phyloP scores from a whole-genome alignment of 2,113 vertebrate genomes.

The Rhineura floridana region DNA sequence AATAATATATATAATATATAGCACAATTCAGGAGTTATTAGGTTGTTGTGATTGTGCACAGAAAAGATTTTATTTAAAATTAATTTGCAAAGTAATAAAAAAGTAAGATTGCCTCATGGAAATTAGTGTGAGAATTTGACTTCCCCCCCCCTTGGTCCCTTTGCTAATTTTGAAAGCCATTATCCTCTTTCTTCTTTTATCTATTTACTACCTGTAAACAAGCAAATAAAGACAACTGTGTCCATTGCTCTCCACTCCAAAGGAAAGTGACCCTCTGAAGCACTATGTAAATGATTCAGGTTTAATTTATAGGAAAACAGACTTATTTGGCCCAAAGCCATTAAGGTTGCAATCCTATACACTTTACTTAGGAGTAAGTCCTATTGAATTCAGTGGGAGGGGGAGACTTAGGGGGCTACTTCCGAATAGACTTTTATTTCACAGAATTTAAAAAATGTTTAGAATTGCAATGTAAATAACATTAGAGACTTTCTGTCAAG shows the following conservation, averaged over 20 bases:
- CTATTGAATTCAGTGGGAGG: not conserved
- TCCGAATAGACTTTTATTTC: not conserved
- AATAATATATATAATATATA: conserved; percentile 39
- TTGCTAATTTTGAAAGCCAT: not conserved
- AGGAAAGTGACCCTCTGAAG: not conserved
- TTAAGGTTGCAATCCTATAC: not conserved
- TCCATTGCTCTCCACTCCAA: not conserved
- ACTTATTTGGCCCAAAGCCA: not conserved
- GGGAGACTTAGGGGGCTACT: not conserved
- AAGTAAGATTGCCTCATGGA: conserved; percentile 30
- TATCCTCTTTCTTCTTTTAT: not conserved
- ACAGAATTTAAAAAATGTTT: no score
- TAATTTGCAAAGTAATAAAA: conserved; percentile 67
- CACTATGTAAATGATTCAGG: not conserved
- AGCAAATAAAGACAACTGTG: not conserved
- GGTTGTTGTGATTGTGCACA: conserved; percentile 21
- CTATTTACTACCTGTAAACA: not conserved
- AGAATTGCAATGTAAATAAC: no score
- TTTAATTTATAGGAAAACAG: not conserved
- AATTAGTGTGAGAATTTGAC: conserved; percentile 18
- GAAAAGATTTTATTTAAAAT: conserved; percentile 62
- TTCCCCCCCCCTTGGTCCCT: conserved; percentile 25
- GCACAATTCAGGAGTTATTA: conserved; percentile 67
- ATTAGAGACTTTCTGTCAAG: no score
- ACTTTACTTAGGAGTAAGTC: not conserved